Percentiles rank a stretch among this genome's conserved stretches.
Evolutionary conservation across 2,113 vertebrate species (phyloP).

Genomic region (Rana temporaria): DNA sequence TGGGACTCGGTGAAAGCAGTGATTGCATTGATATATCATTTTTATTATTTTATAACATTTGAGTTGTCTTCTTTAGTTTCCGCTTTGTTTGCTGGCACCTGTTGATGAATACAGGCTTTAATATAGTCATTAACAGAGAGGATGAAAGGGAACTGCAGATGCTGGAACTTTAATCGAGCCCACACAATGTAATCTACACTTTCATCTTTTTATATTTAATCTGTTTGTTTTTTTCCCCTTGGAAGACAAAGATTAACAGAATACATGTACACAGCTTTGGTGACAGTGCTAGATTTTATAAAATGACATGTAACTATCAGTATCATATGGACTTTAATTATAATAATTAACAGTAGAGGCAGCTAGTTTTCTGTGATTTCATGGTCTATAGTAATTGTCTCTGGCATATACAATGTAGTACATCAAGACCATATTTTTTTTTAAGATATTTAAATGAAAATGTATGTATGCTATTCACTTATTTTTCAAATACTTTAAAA

Average conservation of each 20-base stretch:
- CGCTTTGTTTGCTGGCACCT: conserved; percentile 53
- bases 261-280: conserved; percentile 8
- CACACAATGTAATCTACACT: conserved; percentile 39
- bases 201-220: conserved; percentile 52
- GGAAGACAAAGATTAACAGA: conserved; percentile 37
- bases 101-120: conserved; percentile 54
- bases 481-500: too few species aligned
- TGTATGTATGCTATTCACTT: too few species aligned
- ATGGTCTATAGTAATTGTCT: not conserved
- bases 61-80: conserved; percentile 27
- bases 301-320: conserved; percentile 37
- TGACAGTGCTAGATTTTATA: conserved; percentile 19
- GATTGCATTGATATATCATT: conserved; percentile 44
- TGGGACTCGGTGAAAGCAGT: conserved; percentile 46
- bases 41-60: conserved; percentile 41
- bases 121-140: conserved; percentile 47
- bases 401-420: conserved; percentile 1
- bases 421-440: not conserved
- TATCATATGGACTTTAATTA: conserved; percentile 45
- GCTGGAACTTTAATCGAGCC: conserved; percentile 11
- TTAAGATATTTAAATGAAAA: too few species aligned
- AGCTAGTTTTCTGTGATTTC: not conserved
- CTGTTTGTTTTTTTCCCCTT: conserved; percentile 26
- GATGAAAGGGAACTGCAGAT: conserved; percentile 49
- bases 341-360: conserved; percentile 30